Conservation (phyloP, 53 echinoderm and acorn worm genomes). For the Stichopus horrens region DNA sequence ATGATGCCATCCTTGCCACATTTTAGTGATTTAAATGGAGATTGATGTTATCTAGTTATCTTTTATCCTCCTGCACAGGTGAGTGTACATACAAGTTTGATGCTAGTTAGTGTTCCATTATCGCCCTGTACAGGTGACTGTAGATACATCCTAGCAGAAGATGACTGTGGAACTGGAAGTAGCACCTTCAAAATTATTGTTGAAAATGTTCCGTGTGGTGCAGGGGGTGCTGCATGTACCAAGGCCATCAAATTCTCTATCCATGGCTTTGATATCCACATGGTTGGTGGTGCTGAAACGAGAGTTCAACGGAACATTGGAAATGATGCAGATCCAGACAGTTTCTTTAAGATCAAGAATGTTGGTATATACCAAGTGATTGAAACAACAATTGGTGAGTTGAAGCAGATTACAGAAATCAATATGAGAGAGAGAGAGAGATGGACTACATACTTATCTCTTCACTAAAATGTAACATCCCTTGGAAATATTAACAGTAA, state of each 20-base stretch:
- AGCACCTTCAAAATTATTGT: constrained; percentile 68
- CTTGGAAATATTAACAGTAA: too few relatives aligned
- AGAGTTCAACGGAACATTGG: neutral
- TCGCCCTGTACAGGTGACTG: constrained; percentile 62
- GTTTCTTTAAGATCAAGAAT: neutral
- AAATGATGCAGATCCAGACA: neutral
- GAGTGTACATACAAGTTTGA: neutral
- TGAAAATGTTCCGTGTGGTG: constrained; percentile 86
- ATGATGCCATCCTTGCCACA: neutral
- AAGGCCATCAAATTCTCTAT: constrained; percentile 71
- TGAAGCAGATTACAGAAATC: neutral
- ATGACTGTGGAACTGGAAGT: constrained; percentile 59
- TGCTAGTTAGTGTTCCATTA: constrained; percentile 2
- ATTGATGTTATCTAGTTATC: too few relatives aligned
- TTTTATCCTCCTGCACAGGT: neutral
- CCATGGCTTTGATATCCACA: constrained; percentile 38
- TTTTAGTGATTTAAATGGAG: neutral
- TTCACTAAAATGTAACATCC: too few relatives aligned
- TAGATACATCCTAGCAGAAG: constrained; percentile 69
- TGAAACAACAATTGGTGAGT: constrained; percentile 6
- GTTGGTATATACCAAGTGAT: constrained; percentile 22
- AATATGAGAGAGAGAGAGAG: too few relatives aligned
- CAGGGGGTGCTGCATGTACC: constrained; percentile 75
- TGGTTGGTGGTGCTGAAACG: constrained; percentile 41
- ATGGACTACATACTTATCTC: too few relatives aligned